Conservation (phyloP, 2,797 vertebrate species). For the Peromyscus melanophrys region DNA sequence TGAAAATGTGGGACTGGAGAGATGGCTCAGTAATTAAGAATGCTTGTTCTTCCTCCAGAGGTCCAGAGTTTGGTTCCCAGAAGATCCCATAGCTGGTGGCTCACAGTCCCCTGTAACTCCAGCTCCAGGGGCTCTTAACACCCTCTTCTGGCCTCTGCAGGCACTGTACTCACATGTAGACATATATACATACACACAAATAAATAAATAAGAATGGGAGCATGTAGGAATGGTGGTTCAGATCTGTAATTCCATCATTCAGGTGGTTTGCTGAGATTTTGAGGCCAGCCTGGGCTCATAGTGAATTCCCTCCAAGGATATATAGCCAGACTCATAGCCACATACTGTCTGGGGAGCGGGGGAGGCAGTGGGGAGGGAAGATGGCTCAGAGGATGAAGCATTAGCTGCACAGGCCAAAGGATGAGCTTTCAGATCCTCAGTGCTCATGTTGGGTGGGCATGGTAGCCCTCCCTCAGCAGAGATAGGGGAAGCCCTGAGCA, state of each 20-base stretch:
- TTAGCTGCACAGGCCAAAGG: background rate
- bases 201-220: background rate
- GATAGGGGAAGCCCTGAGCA: background rate
- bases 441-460: background rate
- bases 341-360: too few relatives aligned
- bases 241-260: background rate
- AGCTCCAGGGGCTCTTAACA: background rate
- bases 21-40: background rate
- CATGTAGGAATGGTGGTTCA: background rate
- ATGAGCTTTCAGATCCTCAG: background rate
- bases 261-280: too few relatives aligned
- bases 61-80: background rate
- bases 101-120: background rate
- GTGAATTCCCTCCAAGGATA: background rate
- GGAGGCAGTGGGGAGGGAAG: too few relatives aligned
- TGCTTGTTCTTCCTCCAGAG: background rate
- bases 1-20: background rate
- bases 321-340: background rate
- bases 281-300: background rate
- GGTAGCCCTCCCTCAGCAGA: background rate
- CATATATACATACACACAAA: background rate
- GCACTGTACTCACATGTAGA: background rate
- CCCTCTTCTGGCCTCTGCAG: background rate
- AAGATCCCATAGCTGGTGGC: background rate
- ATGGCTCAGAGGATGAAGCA: too few relatives aligned